phyloP scores from a whole-genome alignment of 2,113 vertebrate genomes.

The Trematocara stigmaticum region DNA sequence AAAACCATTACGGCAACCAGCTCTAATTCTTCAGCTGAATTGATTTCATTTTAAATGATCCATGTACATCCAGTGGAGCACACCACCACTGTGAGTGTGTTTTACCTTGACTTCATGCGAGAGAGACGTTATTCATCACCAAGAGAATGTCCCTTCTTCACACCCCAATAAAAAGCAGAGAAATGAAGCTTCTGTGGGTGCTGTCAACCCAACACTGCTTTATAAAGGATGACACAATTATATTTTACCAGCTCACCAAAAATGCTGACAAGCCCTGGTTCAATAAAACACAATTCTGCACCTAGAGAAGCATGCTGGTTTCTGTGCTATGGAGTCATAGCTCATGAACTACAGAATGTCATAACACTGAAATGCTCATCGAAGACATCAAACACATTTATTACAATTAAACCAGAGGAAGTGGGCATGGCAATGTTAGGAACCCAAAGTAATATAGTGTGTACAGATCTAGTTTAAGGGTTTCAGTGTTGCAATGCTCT shows the following conservation, averaged over 20 bases:
- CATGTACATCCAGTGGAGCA: slow-evolving; percentile 55
- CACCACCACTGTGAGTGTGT: slow-evolving; percentile 45
- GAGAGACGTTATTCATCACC: slow-evolving; percentile 76
- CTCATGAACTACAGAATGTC: slow-evolving; percentile 48
- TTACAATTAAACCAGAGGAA: slow-evolving; percentile 42
- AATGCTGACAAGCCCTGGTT: slow-evolving; percentile 74
- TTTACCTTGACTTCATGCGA: slow-evolving; percentile 69
- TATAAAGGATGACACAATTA: slow-evolving; percentile 82
- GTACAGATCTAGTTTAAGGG: not conserved
- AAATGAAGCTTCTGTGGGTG: slow-evolving; percentile 73
- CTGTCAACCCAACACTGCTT: slow-evolving; percentile 76
- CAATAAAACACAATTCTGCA: slow-evolving; percentile 74
- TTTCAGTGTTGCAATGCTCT: not conserved
- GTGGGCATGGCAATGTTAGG: not conserved
- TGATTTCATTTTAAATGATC: slow-evolving; percentile 75
- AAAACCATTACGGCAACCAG: slow-evolving; percentile 65
- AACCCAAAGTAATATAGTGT: slow-evolving; percentile 12
- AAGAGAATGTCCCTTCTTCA: slow-evolving; percentile 63
- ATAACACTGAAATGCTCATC: slow-evolving; percentile 24
- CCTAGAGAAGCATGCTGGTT: slow-evolving; percentile 33
- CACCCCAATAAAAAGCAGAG: slow-evolving; percentile 75
- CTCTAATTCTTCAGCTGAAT: slow-evolving; percentile 70
- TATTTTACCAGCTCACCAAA: slow-evolving; percentile 76
- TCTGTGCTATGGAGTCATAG: slow-evolving; percentile 48
- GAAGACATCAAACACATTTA: slow-evolving; percentile 7